phyloP scores from a whole-genome alignment of 2,113 vertebrate genomes.

The Acrocephalus kingi region DNA sequence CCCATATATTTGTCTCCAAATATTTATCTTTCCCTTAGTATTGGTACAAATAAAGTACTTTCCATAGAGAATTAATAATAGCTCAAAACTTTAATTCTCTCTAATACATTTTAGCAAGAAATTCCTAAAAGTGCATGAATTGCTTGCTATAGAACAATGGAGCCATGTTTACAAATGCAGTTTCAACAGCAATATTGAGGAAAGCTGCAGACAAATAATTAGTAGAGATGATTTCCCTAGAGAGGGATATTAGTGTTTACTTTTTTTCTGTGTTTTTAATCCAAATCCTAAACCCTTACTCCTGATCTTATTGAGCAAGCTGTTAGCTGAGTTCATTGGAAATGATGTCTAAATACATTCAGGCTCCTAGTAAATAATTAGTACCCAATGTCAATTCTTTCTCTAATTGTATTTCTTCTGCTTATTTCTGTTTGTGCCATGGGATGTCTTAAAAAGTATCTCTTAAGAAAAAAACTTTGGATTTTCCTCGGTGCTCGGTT shows the following conservation, averaged over 20 bases:
- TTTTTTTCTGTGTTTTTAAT: conserved; percentile 35
- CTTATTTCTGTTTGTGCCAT: conserved; percentile 13
- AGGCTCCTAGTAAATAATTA: conserved; percentile 28
- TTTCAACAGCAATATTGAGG: neutral
- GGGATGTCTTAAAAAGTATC: conserved; percentile 17
- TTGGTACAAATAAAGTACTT: neutral
- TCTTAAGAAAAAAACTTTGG: neutral
- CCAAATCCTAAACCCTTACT: conserved; percentile 28
- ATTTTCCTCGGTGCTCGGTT: conserved; percentile 27
- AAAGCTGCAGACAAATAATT: conserved; percentile 45
- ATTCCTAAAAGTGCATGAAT: neutral
- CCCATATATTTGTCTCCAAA: neutral
- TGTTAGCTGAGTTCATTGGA: conserved; percentile 13
- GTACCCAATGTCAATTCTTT: neutral
- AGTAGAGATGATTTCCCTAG: conserved; percentile 53
- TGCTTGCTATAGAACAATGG: neutral
- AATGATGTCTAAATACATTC: neutral
- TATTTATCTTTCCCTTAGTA: neutral
- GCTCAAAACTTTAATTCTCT: neutral
- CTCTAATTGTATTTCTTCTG: neutral
- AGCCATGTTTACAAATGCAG: neutral
- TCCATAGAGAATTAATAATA: neutral
- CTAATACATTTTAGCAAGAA: neutral
- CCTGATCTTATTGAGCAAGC: conserved; percentile 37
- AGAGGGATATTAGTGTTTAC: conserved; percentile 9